These are phyloP conservation scores for Chrysodeixis includens DNA, from an alignment of 2,888 invertebrate species.

Conservation along the genomic window DNA sequence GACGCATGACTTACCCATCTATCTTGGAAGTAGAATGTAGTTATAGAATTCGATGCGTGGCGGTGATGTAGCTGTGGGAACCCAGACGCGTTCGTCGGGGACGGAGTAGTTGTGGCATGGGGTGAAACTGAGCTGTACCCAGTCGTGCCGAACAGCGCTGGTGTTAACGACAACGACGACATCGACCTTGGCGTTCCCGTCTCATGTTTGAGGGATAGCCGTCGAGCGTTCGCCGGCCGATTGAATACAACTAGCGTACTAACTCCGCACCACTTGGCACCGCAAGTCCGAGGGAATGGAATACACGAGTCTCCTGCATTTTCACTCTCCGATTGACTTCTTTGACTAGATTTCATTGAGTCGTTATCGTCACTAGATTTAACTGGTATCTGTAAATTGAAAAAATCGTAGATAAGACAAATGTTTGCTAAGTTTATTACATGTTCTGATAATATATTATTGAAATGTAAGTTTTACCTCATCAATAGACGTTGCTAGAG, in stretches of 20 bases:
- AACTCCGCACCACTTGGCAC: conserved; percentile 97
- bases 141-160: conserved; percentile 76
- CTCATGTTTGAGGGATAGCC: conserved; percentile 91
- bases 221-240: conserved; percentile 91
- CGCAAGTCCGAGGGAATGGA: conserved; percentile 98
- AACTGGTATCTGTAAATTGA: conserved; percentile 83
- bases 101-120: conserved; percentile 86
- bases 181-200: conserved; percentile 92
- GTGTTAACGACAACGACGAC: conserved; percentile 82
- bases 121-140: conserved; percentile 83
- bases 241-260: conserved; percentile 96
- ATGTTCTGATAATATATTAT: neutral
- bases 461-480: conserved; percentile 70
- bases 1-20: conserved; percentile 88
- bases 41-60: conserved; percentile 90
- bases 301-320: conserved; percentile 93
- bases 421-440: too few relatives aligned
- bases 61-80: conserved; percentile 86
- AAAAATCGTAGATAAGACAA: neutral
- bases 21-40: conserved; percentile 95
- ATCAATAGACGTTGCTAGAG: conserved; percentile 84
- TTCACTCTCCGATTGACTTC: conserved; percentile 86
- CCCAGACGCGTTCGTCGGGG: conserved; percentile 84
- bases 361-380: conserved; percentile 88
- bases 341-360: conserved; percentile 84